Evolutionary conservation across 2,113 vertebrate genomes (phyloP), one percentile per base, ranked within the genome.

Genomic region (Rhinoderma darwinii): DNA sequence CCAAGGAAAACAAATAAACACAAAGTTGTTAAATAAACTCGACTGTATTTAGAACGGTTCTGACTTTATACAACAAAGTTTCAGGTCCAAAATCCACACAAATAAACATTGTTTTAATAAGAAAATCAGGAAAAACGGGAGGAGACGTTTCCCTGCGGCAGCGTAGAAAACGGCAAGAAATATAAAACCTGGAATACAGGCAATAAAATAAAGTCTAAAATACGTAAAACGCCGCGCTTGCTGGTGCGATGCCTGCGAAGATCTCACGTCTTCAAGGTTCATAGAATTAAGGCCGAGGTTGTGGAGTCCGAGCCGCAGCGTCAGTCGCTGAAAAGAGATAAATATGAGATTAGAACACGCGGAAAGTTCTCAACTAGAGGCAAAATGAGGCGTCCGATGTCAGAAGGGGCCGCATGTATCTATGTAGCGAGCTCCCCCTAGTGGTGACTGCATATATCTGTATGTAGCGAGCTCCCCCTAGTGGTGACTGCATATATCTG

Each of bases 141-240:
- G 18, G 2, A 25, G 37, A 1, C 25, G 74, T 56, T 72, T 11
- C 44, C 68, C 11, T 68, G 18, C 27, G 30, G 5, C 59, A 27
- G 37, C 25, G 30, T 54, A 37, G 22, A 84, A 84, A 84, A 84
- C 22, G 27, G 20, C 17, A 51, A 50, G 8, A 47, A 14, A 25
- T 61, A 84, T 27, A 76, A 68, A 43, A 61, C 50, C 30, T 18
- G 35, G 30, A 84, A 61, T 15, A 9, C 4, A 15, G 18, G 27
- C 51, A 68, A 25, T 27, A 82, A 84, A 77, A 66, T 47, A 78
- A 35, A 63, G 30, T 70, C 66, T 61, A 83, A 75, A 84, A 76
- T 15, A 18, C 32, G 76, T 30, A 63, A 61, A 76, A 44, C 3
- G 30, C 5, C 4, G 15, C 2, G 30, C 39, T 41, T 61, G n/a